phyloP scores from a whole-genome alignment of 2,113 vertebrate genomes.

The Brachyhypopomus occidentalis region DNA sequence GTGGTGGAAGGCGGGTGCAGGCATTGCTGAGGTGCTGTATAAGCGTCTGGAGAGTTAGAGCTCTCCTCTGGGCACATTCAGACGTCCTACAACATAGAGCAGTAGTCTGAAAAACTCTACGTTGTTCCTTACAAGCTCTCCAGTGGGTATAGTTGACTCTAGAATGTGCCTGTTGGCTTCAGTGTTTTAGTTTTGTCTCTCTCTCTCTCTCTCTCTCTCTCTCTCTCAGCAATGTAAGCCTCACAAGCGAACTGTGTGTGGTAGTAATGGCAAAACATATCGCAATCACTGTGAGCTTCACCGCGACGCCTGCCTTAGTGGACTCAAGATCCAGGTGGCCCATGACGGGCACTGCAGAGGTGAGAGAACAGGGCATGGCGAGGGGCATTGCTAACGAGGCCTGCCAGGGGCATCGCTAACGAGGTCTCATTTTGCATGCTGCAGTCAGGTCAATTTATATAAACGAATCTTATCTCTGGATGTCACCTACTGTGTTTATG shows the following conservation, averaged over 20 bases:
- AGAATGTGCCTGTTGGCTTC: too few species aligned
- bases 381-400: too few species aligned
- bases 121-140: too few species aligned
- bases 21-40: too few species aligned
- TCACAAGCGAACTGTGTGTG: slow-evolving; percentile 96
- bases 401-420: too few species aligned
- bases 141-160: too few species aligned
- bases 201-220: background rate
- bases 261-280: slow-evolving; percentile 96
- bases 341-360: slow-evolving; percentile 95
- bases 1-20: too few species aligned
- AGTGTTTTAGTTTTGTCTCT: background rate
- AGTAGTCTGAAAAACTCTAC: too few species aligned
- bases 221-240: slow-evolving; percentile 88
- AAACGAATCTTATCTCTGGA: background rate
- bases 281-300: slow-evolving; percentile 98
- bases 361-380: slow-evolving; percentile 57
- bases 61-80: too few species aligned
- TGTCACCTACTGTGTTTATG: background rate
- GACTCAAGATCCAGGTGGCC: slow-evolving; percentile 95
- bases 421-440: background rate
- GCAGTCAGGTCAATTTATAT: background rate
- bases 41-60: too few species aligned
- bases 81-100: too few species aligned
- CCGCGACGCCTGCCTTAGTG: slow-evolving; percentile 95